Conservation (phyloP, 1,140 invertebrate genomes). For the Microplitis mediator region DNA sequence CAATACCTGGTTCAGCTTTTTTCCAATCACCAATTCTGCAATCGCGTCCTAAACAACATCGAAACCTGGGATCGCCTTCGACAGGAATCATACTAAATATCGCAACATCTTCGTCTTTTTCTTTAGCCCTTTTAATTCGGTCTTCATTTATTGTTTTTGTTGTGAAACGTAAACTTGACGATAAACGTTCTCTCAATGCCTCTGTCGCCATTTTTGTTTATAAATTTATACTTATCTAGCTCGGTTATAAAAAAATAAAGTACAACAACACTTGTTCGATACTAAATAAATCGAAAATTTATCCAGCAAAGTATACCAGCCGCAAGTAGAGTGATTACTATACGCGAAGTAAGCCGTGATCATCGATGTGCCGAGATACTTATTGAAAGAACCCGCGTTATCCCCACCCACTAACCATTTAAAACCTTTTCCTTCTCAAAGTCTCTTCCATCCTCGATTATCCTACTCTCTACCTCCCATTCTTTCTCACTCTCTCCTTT, state of each 20-base stretch:
- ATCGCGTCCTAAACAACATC: constrained; percentile 73
- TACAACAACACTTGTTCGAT: neutral
- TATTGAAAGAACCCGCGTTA: constrained; percentile 33
- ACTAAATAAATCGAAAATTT: too few species aligned
- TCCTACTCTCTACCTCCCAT: neutral
- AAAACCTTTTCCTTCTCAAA: neutral
- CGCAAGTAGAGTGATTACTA: constrained; percentile 23
- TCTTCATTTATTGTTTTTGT: constrained; percentile 71
- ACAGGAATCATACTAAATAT: constrained; percentile 80
- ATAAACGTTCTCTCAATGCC: constrained; percentile 76
- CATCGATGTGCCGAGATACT: constrained; percentile 31
- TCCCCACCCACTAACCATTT: constrained; percentile 6
- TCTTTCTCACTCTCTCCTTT: neutral
- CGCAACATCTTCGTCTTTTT: constrained; percentile 83
- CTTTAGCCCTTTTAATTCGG: constrained; percentile 66
- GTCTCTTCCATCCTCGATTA: neutral
- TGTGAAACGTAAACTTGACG: constrained; percentile 70
- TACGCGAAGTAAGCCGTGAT: constrained; percentile 22
- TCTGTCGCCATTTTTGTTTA: constrained; percentile 71
- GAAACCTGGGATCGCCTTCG: constrained; percentile 76
- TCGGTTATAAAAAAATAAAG: neutral
- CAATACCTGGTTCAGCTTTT: constrained; percentile 75
- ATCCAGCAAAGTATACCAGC: neutral
- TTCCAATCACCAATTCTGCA: constrained; percentile 79
- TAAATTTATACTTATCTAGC: constrained; percentile 5